These are phyloP conservation scores for Scolopax bukidnonensis DNA, from an alignment of 2,797 vertebrate genomes.

Conservation along the genomic window DNA sequence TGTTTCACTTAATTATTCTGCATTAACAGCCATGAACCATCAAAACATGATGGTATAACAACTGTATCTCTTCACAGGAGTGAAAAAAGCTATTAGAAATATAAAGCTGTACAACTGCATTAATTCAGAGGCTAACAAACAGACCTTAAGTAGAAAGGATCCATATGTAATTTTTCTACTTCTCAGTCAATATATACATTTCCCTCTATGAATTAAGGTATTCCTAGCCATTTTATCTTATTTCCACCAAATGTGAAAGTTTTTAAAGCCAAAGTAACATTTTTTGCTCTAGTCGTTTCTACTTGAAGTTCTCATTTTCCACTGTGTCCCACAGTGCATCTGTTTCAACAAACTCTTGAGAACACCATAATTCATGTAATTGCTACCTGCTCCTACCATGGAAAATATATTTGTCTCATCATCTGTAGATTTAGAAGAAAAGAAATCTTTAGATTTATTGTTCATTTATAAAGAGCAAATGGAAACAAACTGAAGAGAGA, in stretches of 20 bases:
- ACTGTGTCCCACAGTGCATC: background rate
- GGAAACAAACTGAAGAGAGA: background rate
- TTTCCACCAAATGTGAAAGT: background rate
- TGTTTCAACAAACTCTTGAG: background rate
- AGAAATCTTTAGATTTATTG: constrained; percentile 2
- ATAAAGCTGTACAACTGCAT: background rate
- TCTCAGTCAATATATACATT: background rate
- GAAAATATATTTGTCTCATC: constrained; percentile 30
- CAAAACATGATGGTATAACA: background rate
- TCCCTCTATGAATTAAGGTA: background rate
- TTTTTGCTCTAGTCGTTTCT: background rate
- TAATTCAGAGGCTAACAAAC: background rate
- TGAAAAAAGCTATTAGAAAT: background rate
- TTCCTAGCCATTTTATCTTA: background rate
- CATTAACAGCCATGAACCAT: background rate
- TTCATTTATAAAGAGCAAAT: constrained; percentile 38
- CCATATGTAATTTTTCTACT: background rate
- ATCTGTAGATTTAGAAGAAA: constrained; percentile 30
- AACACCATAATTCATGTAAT: background rate
- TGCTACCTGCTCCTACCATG: background rate
- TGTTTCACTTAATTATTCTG: background rate
- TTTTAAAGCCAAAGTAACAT: background rate
- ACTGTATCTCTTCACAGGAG: background rate
- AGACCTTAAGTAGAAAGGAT: background rate
- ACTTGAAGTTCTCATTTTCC: background rate